These are phyloP conservation scores for Drosophila leontia DNA, from an alignment of 1,140 invertebrate species.

Conservation along the genomic window DNA sequence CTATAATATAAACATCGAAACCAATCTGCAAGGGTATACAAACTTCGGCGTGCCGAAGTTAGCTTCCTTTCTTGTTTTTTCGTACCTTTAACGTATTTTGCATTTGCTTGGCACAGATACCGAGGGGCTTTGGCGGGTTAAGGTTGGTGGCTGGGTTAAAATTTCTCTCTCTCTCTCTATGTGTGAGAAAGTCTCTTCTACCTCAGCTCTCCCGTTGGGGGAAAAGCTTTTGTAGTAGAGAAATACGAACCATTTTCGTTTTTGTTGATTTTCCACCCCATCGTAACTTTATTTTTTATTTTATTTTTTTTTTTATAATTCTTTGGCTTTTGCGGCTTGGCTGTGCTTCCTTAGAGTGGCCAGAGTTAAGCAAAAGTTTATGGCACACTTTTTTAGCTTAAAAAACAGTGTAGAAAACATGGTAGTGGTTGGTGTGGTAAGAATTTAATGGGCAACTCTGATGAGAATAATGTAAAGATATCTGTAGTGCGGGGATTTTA, in stretches of 20 bases:
- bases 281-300: not conserved
- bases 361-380: conserved; percentile 58
- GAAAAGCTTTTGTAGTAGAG: conserved; percentile 80
- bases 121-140: conserved; percentile 20
- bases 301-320: conserved; percentile 28
- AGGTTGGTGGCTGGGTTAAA: conserved; percentile 15
- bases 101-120: conserved; percentile 57
- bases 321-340: conserved; percentile 66
- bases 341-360: conserved; percentile 63
- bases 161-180: conserved; percentile 23
- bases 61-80: too few species aligned
- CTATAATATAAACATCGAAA: too few species aligned
- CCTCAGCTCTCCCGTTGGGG: conserved; percentile 16
- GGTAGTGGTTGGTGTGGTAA: conserved; percentile 2
- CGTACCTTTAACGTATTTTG: conserved; percentile 69
- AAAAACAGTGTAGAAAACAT: conserved; percentile 25
- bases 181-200: conserved; percentile 12
- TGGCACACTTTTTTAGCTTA: conserved; percentile 39
- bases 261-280: conserved; percentile 31
- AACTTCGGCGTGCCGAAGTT: too few species aligned
- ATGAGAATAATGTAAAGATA: not conserved
- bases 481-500: not conserved
- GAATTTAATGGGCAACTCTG: conserved; percentile 13
- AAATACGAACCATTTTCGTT: conserved; percentile 56
- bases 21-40: too few species aligned